Base-by-base conservation (phyloP, 2,113 vertebrate genomes). In the Okapia johnstoni region DNA sequence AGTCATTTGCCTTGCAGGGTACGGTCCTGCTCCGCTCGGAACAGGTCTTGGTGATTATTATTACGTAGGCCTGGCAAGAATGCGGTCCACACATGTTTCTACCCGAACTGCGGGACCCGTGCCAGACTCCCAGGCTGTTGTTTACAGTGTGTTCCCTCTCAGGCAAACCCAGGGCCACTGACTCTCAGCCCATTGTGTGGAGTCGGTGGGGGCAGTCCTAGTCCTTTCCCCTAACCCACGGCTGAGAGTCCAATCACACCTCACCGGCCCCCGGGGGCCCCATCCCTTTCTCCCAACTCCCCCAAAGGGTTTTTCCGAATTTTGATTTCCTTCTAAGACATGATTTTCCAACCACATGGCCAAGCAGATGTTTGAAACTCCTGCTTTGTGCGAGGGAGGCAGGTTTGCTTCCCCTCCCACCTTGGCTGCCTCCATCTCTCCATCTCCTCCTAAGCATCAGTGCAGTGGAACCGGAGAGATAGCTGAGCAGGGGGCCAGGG, bases 31-130 rank as follows among this genome's bases (percentile, higher is more conserved):
- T 84, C n/a, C 6, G n/a, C 63, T 93, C n/a, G 2, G 73, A 89
- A 93, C 80, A 93, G 85, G 90, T 90, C 12, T 0, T 25, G 30
- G 93, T 52, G 48, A 94, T 87, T 46, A n/a, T 43, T 57, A 86
- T 84, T 93, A 85, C n/a, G 0, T 77, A 97, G 95, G 97, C 95
- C 93, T 77, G 43, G 94, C 85, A 98, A 87, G 98, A 98, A 99
- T 99, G 98, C 92, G 86, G 98, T 98, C 98, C 98, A 99, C 98
- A 99, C 98, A 98, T 99, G 99, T 98, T 98, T 98, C 97, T 98
- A 99, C 98, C 98, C 97, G 98, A 97, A 97, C 93, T 40, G 83
- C 0, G 76, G 98, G 98, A 98, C 4, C 30, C 28, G 0, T 5
- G 98, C 99, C 98, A 98, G 97, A 70, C 93, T 2, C 98, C 92